These are phyloP conservation scores for Aphyosemion australe DNA, from an alignment of 2,113 vertebrate genomes.

Conservation along the genomic window DNA sequence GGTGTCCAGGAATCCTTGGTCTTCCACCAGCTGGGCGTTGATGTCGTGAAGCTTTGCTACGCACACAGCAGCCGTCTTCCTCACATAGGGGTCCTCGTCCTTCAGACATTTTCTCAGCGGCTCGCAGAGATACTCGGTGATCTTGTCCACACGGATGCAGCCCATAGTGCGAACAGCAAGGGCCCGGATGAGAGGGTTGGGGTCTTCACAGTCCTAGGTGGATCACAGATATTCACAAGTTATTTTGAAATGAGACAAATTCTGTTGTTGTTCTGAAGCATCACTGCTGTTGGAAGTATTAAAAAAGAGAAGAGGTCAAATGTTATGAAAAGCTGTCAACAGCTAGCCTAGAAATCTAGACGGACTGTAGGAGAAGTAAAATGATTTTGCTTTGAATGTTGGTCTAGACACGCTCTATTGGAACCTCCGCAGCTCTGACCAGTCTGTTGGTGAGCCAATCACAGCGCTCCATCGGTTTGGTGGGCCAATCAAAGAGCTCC, in stretches of 20 bases:
- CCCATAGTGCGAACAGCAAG: slow-evolving; percentile 98
- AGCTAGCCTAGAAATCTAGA: no score
- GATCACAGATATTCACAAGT: neutral
- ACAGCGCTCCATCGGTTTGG: no score
- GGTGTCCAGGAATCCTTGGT: slow-evolving; percentile 97
- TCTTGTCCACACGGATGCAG: slow-evolving; percentile 98
- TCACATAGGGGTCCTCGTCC: slow-evolving; percentile 96
- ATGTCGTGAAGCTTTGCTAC: slow-evolving; percentile 98
- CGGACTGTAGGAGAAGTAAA: no score
- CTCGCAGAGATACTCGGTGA: slow-evolving; percentile 96
- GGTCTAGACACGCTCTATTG: no score
- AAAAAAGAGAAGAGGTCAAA: neutral
- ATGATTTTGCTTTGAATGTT: no score
- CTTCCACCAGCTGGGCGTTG: slow-evolving; percentile 96
- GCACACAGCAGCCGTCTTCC: slow-evolving; percentile 95
- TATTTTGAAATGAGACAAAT: neutral
- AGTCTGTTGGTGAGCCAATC: no score
- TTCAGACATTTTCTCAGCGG: slow-evolving; percentile 96
- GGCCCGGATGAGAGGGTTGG: slow-evolving; percentile 95
- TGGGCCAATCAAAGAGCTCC: no score
- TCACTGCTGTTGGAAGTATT: no score
- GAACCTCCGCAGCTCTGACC: no score
- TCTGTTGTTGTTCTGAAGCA: neutral
- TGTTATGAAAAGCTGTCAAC: neutral
- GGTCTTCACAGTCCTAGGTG: slow-evolving; percentile 93